A percentile compares a stretch with the other conserved stretches of the same genome.
Conservation (phyloP, 2,113 vertebrate genomes). For the Mastomys natalensis region DNA sequence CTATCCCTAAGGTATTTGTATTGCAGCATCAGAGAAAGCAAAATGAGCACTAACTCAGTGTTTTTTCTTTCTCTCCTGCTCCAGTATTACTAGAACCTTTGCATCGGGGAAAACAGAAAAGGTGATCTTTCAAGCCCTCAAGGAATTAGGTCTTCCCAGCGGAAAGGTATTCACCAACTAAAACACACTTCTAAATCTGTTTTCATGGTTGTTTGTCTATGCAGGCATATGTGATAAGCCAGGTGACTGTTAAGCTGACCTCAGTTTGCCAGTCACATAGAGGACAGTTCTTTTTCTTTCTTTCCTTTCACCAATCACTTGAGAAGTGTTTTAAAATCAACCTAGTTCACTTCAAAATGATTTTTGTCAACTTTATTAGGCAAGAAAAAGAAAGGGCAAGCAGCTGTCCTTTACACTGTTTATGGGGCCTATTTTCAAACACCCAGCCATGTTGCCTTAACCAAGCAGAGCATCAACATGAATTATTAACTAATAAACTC, state of each 20-base stretch:
- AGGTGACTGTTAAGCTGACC: not conserved
- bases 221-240: not conserved
- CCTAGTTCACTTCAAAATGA: not conserved
- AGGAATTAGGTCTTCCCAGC: conserved; percentile 98
- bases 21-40: conserved; percentile 94
- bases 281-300: not conserved
- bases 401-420: not conserved
- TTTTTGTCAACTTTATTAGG: conserved; percentile 43
- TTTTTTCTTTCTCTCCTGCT: conserved; percentile 44
- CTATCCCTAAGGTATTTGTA: conserved; percentile 88
- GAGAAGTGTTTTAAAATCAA: conserved; percentile 30
- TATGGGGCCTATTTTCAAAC: not conserved
- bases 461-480: not conserved
- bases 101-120: conserved; percentile 99
- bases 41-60: conserved; percentile 56
- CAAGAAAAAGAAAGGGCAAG: not conserved
- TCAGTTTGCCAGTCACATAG: not conserved
- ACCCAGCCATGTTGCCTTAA: not conserved
- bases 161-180: conserved; percentile 93
- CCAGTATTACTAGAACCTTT: conserved; percentile 98
- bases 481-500: conserved; percentile 44
- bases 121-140: conserved; percentile 98
- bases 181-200: not conserved
- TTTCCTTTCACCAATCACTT: conserved; percentile 1
- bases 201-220: not conserved